Evolutionary conservation across 2,797 vertebrate species (phyloP).

Genomic region (Dendrocincla fuliginosa): DNA sequence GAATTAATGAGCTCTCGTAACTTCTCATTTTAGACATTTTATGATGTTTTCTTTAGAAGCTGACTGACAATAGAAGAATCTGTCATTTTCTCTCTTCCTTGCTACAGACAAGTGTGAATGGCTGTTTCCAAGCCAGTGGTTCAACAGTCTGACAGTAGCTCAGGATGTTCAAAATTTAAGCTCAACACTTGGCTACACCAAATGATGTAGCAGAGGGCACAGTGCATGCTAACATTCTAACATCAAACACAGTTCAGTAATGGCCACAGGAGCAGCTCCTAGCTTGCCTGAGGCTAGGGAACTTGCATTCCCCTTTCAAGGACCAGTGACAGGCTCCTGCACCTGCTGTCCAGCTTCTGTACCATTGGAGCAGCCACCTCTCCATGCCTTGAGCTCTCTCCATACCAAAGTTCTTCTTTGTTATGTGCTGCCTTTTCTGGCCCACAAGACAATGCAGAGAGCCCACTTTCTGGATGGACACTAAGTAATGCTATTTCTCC

Average conservation of each 20-base stretch:
- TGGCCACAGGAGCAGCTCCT: background rate
- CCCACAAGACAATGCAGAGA: background rate
- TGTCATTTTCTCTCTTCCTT: background rate
- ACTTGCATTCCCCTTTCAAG: background rate
- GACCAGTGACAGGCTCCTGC: background rate
- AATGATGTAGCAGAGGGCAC: background rate
- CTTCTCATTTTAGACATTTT: background rate
- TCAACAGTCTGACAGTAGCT: background rate
- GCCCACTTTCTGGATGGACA: rapidly evolving
- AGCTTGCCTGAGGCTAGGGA: background rate
- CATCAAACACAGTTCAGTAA: background rate
- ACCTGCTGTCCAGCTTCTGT: background rate
- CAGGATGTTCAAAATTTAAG: background rate
- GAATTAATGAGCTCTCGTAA: background rate
- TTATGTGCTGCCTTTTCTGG: background rate
- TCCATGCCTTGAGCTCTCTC: background rate
- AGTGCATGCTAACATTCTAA: background rate
- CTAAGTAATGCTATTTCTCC: background rate
- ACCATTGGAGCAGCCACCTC: background rate
- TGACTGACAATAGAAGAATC: background rate
- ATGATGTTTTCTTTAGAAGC: background rate
- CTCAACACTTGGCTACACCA: background rate
- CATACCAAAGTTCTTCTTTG: background rate
- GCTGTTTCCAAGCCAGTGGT: background rate
- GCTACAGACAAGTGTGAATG: background rate